Conservation (phyloP, 2,888 invertebrate species). For the Melangyna quadrimaculata region DNA sequence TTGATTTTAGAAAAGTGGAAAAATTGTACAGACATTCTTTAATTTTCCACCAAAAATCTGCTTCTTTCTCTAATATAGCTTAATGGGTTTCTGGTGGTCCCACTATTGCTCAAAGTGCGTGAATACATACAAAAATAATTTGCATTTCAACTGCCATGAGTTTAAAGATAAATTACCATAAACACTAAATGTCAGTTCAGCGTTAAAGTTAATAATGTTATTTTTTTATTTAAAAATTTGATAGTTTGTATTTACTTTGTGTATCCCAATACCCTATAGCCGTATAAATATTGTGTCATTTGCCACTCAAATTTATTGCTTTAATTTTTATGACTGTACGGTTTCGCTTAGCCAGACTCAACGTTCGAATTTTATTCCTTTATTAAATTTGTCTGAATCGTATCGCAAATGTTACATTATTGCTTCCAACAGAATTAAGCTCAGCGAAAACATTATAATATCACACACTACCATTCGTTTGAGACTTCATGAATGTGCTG, state of each 20-base stretch:
- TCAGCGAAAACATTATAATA: not conserved
- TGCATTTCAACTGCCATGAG: not conserved
- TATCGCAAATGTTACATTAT: not conserved
- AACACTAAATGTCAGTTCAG: not conserved
- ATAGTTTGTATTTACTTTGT: not conserved
- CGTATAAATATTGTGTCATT: not conserved
- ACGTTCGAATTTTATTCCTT: not conserved
- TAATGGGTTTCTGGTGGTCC: too few species aligned
- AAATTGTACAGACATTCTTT: too few species aligned
- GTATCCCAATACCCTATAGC: too few species aligned
- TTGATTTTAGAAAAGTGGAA: too few species aligned
- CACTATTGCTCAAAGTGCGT: too few species aligned
- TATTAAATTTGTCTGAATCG: not conserved
- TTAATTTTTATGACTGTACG: not conserved
- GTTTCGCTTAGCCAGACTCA: not conserved
- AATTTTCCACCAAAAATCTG: too few species aligned
- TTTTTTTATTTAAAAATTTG: not conserved
- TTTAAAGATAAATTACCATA: not conserved
- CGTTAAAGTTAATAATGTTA: not conserved
- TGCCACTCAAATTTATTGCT: conserved; percentile 1
- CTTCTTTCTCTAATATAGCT: too few species aligned
- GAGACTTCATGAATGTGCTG: not conserved
- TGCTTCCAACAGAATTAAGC: not conserved
- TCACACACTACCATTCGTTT: not conserved
- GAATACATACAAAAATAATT: not conserved